Evolutionary conservation across 2,113 vertebrate genomes (phyloP), one percentile per base, ranked within the genome.

Genomic region (Calyptomena viridis): DNA sequence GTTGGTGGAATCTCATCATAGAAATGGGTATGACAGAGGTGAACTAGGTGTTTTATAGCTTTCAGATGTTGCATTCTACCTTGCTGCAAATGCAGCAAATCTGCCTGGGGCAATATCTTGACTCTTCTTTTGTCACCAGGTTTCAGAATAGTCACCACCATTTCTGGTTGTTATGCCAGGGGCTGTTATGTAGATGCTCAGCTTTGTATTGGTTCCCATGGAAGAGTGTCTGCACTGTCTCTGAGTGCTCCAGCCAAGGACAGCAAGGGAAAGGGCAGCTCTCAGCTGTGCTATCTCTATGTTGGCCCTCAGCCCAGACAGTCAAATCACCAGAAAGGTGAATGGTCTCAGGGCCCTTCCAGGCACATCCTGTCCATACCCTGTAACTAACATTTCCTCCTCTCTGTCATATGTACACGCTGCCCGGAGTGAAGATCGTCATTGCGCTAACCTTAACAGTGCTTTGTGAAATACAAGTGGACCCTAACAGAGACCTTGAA

Each of bases 181-280:
- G 46, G 31, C 63, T 42, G 31, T 56, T 69, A 33, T 63, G 28
- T n/a, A 46, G 53, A 69, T 9, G 12, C 55, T 89, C 33, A 81
- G 24, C 17, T 74, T 74, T 35, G 20, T 50, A 25, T 28, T 0
- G 0, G 3, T 62, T 91, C 74, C 81, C 53, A 39, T 1, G 8
- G 63, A 88, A 56, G 28, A 35, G 12, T 5, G 8, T 81, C 30
- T 58, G 63, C 53, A 58, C 49, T 53, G 28, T 66, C 60, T 85
- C 39, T 21, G 44, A 50, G 76, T 0, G 0, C 33, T 79, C 67
- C 1, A 2, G 62, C 37, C 84, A 52, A 80, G 58, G 74, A 39
- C 81, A 94, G 64, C 22, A 37, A 67, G 27, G 24, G 39, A 82
- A 75, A 21, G 12, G 30, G 8, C 37, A 68, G 67, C 53, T 69